A percentile compares a stretch with the other conserved stretches of the same genome.
Evolutionary conservation across 1,140 invertebrate species (phyloP).

Genomic region (Drosophila baimaii): DNA sequence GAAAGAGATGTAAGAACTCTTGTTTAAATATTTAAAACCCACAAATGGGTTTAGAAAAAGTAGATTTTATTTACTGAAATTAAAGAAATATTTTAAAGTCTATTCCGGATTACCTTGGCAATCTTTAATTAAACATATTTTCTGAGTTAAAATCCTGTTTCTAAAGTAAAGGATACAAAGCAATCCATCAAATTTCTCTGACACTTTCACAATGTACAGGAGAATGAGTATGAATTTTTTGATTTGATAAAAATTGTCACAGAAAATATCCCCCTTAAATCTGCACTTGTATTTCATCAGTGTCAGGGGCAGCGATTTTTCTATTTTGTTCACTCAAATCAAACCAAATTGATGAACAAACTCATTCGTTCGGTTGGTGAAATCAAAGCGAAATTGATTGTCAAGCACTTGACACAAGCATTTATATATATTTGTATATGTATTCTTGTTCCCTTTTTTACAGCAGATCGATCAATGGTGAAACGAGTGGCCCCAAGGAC

Average conservation of each 20-base stretch:
- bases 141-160: neutral
- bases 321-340: slow-evolving; percentile 32
- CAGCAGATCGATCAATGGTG: slow-evolving; percentile 62
- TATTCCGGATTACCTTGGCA: too few relatives aligned
- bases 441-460: slow-evolving; percentile 27
- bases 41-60: neutral
- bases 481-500: slow-evolving; percentile 50
- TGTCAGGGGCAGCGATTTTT: slow-evolving; percentile 20
- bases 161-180: neutral
- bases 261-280: slow-evolving; percentile 1
- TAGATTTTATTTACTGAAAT: too few relatives aligned
- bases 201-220: neutral
- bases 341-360: slow-evolving; percentile 40
- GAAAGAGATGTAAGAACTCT: too few relatives aligned
- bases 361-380: slow-evolving; percentile 30
- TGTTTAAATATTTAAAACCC: too few relatives aligned
- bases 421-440: slow-evolving; percentile 29
- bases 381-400: slow-evolving; percentile 56
- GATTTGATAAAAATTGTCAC: slow-evolving; percentile 7
- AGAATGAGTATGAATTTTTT: slow-evolving; percentile 3
- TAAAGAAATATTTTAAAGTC: too few relatives aligned
- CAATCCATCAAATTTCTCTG: slow-evolving; percentile 10
- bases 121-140: neutral
- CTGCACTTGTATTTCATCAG: slow-evolving; percentile 21
- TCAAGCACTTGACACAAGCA: slow-evolving; percentile 44